Evolutionary conservation across 2,888 invertebrate species (phyloP).

Genomic region (Lepidonotus clava): DNA sequence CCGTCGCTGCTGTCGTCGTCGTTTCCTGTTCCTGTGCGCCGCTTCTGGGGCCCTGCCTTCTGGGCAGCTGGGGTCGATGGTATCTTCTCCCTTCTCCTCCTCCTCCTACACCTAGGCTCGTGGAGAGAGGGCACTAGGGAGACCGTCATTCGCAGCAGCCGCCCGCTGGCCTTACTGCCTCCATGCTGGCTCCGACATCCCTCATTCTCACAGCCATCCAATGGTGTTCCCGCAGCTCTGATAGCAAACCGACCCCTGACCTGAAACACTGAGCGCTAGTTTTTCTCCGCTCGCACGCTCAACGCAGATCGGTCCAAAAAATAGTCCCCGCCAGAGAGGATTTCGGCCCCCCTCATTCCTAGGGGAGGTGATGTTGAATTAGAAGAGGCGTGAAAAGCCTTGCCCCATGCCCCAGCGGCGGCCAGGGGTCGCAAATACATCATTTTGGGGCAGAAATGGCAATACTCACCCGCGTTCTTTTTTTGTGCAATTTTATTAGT

Average conservation of each 20-base stretch:
- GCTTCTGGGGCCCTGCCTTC: neutral
- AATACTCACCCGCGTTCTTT: neutral
- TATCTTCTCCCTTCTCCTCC: no score
- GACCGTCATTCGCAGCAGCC: conserved; percentile 15
- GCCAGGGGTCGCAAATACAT: neutral
- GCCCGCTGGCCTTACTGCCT: neutral
- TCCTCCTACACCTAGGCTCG: neutral
- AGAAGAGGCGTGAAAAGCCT: neutral
- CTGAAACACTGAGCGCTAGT: conserved; percentile 20
- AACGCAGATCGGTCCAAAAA: conserved; percentile 30
- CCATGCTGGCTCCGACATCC: conserved; percentile 32
- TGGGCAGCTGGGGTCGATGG: neutral
- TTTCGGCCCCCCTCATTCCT: neutral
- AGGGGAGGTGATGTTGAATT: neutral
- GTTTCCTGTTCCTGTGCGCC: neutral
- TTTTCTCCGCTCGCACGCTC: neutral
- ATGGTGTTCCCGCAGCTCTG: conserved; percentile 48
- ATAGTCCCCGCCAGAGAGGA: conserved; percentile 30
- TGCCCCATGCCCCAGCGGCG: neutral
- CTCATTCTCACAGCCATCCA: conserved; percentile 46
- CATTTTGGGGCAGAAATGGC: conserved; percentile 37
- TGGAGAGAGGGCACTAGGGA: neutral
- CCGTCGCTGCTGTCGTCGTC: neutral
- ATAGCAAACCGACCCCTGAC: conserved; percentile 51
- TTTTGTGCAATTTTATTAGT: conserved; percentile 37